Evolutionary conservation across 1,140 invertebrate genomes (phyloP), one percentile per base, ranked within the genome.

Genomic region (Lycorma delicatula): DNA sequence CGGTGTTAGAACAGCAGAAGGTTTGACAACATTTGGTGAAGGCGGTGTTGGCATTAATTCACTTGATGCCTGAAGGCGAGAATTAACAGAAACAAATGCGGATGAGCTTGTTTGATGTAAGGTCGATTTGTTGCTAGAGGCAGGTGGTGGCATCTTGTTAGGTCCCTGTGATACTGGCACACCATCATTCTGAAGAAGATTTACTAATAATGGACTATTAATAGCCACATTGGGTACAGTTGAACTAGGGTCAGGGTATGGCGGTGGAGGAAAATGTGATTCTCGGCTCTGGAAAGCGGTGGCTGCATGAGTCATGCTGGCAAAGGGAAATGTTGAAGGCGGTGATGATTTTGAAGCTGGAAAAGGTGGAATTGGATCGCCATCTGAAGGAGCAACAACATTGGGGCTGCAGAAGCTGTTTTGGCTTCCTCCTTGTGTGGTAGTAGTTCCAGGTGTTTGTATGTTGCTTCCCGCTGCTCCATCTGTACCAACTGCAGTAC

Each of bases 181-280:
- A 49, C 83, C 85, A 67, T 93, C 89, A 68, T 89, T 93, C 76
- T 94, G 91, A 62, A 95, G 74, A 54, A 95, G 73, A 74, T 95
- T 96, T 2, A 95, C 91, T 41, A 95, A 75, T 52, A 95, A 72
- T n/a, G 91, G 91, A 71, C 89, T 93, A 57, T 89, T 89, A 64
- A 89, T 79, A 20, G 85, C 85, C 28, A 86, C 79, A 64, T 80
- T 61, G 5, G 54, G 28, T 13, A 27, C 2, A n/a, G 18, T 23
- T 48, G 27, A 38, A 41, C 44, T 61, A 51, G 54, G 28, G 27
- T 51, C 73, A 38, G 77, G 73, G 67, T 77, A 77, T 50, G 76
- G 74, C 58, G 74, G 74, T 28, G 75, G 74, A 54, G 71, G 73
- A 63, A 68, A 71, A 63, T 58, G 61, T 58, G 62, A 16, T 41